These are phyloP conservation scores for Pollenia labialis DNA, from an alignment of 2,888 invertebrate species.

Conservation along the genomic window DNA sequence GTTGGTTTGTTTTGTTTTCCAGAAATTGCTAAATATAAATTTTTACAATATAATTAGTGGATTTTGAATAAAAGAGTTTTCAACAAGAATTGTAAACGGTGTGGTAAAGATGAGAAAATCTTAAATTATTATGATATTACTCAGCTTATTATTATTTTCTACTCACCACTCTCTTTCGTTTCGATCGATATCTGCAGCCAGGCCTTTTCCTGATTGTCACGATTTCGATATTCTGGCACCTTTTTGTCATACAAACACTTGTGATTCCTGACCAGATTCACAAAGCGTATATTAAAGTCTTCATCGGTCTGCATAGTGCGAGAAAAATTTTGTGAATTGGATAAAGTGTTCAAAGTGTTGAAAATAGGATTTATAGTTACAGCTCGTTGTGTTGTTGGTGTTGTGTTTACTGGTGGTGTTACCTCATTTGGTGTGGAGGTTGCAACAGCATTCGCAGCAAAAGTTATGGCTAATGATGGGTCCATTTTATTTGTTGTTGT, in stretches of 20 bases:
- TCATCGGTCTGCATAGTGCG: constrained; percentile 84
- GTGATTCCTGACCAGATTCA: constrained; percentile 84
- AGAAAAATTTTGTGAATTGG: constrained; percentile 72
- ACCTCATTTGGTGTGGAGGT: constrained; percentile 53
- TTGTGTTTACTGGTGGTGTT: constrained; percentile 69
- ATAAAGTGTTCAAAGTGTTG: constrained; percentile 65
- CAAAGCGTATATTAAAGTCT: constrained; percentile 84
- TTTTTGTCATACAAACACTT: constrained; percentile 85
- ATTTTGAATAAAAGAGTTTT: too few relatives aligned
- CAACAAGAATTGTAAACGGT: not conserved
- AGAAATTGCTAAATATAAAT: too few relatives aligned
- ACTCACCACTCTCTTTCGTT: constrained; percentile 83
- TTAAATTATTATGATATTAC: not conserved
- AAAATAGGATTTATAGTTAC: constrained; percentile 65
- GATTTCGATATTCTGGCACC: constrained; percentile 84
- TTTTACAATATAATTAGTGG: too few relatives aligned
- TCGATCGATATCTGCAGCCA: constrained; percentile 83
- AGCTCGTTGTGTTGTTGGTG: constrained; percentile 62
- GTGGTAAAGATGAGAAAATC: not conserved
- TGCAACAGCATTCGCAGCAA: constrained; percentile 57
- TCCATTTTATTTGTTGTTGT: constrained; percentile 48
- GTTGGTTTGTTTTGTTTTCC: too few relatives aligned
- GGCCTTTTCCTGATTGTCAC: constrained; percentile 84
- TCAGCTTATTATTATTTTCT: not conserved
- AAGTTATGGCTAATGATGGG: constrained; percentile 72